Percentiles rank a stretch among this genome's conserved stretches.
Conservation (phyloP, 2,797 vertebrate genomes). For the Potorous gilbertii region DNA sequence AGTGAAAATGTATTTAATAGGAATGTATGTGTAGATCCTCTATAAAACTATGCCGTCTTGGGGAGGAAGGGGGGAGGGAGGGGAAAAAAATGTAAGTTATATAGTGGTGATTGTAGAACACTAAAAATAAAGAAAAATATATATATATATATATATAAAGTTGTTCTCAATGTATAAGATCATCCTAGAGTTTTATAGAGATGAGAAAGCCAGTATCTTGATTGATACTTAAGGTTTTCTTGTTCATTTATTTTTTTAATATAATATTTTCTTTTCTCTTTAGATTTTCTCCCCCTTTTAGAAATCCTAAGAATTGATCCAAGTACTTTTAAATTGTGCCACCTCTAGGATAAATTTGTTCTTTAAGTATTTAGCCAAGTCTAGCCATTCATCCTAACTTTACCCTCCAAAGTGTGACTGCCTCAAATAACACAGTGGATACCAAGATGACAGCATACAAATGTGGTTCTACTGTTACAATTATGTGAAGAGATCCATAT, state of each 20-base stretch:
- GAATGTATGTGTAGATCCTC: no score
- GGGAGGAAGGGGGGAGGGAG: no score
- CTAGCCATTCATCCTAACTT: background rate
- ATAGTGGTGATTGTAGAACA: no score
- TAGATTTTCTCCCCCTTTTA: background rate
- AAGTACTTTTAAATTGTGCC: background rate
- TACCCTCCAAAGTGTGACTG: background rate
- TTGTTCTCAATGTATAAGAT: background rate
- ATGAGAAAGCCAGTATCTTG: background rate
- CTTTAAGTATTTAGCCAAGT: background rate
- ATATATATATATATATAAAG: no score
- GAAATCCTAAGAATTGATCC: background rate
- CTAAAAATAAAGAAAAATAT: no score
- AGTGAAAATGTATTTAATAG: no score
- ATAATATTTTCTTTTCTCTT: background rate
- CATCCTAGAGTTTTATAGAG: background rate
- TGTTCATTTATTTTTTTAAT: background rate
- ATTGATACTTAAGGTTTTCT: background rate
- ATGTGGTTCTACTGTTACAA: background rate
- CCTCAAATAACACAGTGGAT: background rate
- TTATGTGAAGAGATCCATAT: background rate
- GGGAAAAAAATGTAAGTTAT: no score
- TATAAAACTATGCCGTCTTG: no score
- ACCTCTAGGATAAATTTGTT: background rate
- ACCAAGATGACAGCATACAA: background rate